Evolutionary conservation across 2,888 invertebrate genomes (phyloP).

Genomic region (Oscheius sp.): DNA sequence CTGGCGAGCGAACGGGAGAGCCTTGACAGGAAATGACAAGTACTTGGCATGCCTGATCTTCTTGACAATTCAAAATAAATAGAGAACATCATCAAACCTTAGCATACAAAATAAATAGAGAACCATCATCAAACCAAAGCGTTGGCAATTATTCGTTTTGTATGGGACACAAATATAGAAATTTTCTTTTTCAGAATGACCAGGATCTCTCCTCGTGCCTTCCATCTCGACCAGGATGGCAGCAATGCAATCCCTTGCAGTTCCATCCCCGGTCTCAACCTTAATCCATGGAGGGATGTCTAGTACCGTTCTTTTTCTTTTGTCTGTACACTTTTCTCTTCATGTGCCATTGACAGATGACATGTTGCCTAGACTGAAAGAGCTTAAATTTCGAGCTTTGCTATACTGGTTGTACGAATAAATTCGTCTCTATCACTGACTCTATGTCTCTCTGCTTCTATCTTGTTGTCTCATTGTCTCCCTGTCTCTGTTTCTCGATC

Average conservation of each 20-base stretch:
- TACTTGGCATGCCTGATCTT: not conserved
- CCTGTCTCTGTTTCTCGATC: too few species aligned
- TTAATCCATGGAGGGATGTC: conserved; percentile 62
- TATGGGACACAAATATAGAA: not conserved
- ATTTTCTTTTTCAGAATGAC: conserved; percentile 44
- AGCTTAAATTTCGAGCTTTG: conserved; percentile 8
- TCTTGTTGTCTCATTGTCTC: not conserved
- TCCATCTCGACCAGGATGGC: conserved; percentile 53
- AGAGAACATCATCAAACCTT: not conserved
- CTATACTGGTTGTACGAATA: conserved; percentile 6
- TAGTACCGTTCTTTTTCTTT: not conserved
- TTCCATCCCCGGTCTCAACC: conserved; percentile 60
- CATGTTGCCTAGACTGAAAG: conserved; percentile 3
- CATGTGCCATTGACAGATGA: conserved; percentile 25
- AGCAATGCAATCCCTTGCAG: conserved; percentile 62
- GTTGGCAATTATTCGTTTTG: too few species aligned
- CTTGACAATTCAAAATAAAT: not conserved
- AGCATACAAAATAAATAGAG: not conserved
- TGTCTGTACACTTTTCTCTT: conserved; percentile 22
- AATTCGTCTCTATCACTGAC: not conserved
- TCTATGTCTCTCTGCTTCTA: not conserved
- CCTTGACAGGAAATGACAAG: too few species aligned
- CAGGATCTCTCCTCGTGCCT: conserved; percentile 46
- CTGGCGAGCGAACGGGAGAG: too few species aligned
- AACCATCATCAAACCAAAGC: not conserved